Evolutionary conservation across 2,113 vertebrate genomes (phyloP), one percentile per base, ranked within the genome.

Genomic region (Euleptes europaea): DNA sequence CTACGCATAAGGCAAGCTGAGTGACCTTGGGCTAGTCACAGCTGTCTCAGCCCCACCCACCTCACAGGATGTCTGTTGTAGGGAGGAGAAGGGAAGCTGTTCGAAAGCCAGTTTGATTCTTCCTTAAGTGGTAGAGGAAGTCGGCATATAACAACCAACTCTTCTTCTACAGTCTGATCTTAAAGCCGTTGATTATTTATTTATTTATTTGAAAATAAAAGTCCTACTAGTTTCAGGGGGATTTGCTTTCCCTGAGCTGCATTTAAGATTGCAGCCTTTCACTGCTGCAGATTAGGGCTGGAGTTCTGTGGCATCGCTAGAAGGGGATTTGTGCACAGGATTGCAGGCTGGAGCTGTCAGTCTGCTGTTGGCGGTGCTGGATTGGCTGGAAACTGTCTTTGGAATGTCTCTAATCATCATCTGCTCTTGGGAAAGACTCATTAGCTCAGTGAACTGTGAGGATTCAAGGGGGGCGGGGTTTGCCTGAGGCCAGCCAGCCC

Each of bases 381-480:
- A 44, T 85, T 35, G 23, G 86, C 85, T 67, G 70, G 78, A 54
- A 28, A 38, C 40, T 83, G 90, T 19, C 14, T 12, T 70, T 0
- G 21, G 44, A 0, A 0, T 35, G 78, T 42, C 49, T 63, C 21
- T 31, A 63, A 17, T 79, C 85, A 40, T 79, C 17, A 21, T 77
- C 17, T 85, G 60, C 38, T 75, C 65, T 84, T 87, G 86, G 15
- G 75, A 91, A 80, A 84, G 66, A 42, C 74, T 28, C 2, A 0
- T 80, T 86, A 82, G 26, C 74, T 26, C 75, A 49, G 8, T 17
- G 69, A 85, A 72, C 31, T 86, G 0, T 3, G 75, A 49, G 69
- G 83, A 11, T 60, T 82, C 77, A 80, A 87, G 70, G 23, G 71
- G 87, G 44, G 44, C 19, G 21, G 57, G 82, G 79, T 71, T 38